A percentile compares a stretch with the other conserved stretches of the same genome.
Evolutionary conservation across 2,888 invertebrate species (phyloP).

Genomic region (Eupithecia vulgata): DNA sequence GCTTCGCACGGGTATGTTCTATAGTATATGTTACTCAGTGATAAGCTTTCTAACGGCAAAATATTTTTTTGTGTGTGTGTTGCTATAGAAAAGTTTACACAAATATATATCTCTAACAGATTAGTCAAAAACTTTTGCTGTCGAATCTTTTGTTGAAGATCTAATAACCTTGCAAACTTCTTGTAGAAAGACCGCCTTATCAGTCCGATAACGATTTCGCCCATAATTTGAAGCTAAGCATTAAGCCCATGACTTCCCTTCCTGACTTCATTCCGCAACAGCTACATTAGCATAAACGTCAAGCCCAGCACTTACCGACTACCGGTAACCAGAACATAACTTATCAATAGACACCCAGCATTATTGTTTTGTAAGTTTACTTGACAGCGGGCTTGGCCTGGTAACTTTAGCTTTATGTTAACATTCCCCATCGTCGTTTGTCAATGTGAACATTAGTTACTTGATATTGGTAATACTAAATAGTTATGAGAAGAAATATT

Average conservation of each 20-base stretch:
- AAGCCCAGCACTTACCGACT: constrained; percentile 36
- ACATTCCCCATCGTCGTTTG: constrained; percentile 23
- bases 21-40: no score
- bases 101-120: no score
- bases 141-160: no score
- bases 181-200: not conserved
- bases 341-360: constrained; percentile 23
- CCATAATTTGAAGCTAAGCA: constrained; percentile 7
- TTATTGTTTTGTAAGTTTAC: constrained; percentile 34
- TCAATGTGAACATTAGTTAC: constrained; percentile 8
- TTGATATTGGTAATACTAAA: constrained; percentile 1
- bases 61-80: no score
- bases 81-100: no score
- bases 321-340: constrained; percentile 36
- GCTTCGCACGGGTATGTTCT: no score
- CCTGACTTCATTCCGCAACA: constrained; percentile 9
- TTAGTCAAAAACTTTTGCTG: no score
- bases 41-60: no score
- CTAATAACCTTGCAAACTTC: no score
- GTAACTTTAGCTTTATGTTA: constrained; percentile 28
- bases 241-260: constrained; percentile 6
- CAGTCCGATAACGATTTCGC: not conserved
- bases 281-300: constrained; percentile 39
- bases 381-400: constrained; percentile 25
- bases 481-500: not conserved